Conservation (phyloP, 2,797 vertebrate species). For the Anabas testudineus region DNA sequence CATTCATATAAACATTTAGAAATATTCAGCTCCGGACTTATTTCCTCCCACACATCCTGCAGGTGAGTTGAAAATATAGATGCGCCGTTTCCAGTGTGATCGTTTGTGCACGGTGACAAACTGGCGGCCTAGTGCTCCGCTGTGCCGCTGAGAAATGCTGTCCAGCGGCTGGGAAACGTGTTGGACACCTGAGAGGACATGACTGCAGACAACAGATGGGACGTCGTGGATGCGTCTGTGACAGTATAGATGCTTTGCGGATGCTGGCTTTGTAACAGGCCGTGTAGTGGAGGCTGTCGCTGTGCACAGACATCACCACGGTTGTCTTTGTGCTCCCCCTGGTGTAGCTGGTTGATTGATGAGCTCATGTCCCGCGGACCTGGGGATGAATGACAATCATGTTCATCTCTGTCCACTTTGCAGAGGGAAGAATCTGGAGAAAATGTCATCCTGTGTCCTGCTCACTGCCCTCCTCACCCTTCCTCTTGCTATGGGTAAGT, state of each 20-base stretch:
- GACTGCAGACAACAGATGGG: conserved; percentile 12
- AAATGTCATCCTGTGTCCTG: conserved; percentile 61
- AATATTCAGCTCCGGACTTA: conserved; percentile 3
- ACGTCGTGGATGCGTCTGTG: conserved; percentile 5
- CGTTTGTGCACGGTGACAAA: background rate
- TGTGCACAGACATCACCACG: conserved; percentile 1
- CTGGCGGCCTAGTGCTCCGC: rapidly evolving
- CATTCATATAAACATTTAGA: conserved; percentile 15
- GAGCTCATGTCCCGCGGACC: conserved; percentile 3
- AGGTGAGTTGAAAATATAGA: conserved; percentile 58
- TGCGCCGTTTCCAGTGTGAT: background rate
- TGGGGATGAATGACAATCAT: conserved; percentile 42
- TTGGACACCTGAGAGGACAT: conserved; percentile 54
- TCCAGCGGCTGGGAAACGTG: conserved; percentile 18
- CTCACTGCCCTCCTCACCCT: conserved; percentile 53
- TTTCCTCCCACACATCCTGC: conserved; percentile 6
- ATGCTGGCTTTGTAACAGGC: background rate
- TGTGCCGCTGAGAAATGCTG: background rate
- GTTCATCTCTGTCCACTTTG: conserved; percentile 20
- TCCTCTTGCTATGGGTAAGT: conserved; percentile 65
- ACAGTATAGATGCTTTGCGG: background rate
- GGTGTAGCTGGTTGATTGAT: conserved; percentile 44
- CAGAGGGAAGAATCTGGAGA: conserved; percentile 42
- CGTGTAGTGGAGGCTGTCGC: no score
- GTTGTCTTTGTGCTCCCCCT: conserved; percentile 2